Evolutionary conservation across 2,888 invertebrate species (phyloP), one percentile per base, ranked within the genome.

Genomic region (Conus canariensis): DNA sequence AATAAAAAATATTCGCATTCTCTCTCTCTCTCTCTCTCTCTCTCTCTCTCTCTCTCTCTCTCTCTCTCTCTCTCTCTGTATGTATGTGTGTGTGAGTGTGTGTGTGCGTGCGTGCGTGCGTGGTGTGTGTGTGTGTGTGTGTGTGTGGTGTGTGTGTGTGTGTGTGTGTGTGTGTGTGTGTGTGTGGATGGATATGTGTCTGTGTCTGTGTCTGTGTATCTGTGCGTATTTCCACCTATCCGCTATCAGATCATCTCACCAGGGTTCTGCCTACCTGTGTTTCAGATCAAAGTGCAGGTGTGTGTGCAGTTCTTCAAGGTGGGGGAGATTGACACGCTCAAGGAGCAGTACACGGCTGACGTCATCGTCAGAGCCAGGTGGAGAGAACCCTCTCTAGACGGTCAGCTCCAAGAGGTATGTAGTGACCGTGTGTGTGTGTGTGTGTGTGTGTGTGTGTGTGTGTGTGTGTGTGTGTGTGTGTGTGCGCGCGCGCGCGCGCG

Each of bases 321-420:
- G 70, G 96, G 96, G 19, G 96, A 96, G 93, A 96, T 96, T 60
- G 96, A 96, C 92, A 96, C 96, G 5, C 93, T 96, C 25, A 96
- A 96, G 91, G 96, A 96, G 92, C 95, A 96, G 90, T 96, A 95
- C 91, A 95, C 95, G 70, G 96, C 96, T 85, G 96, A 96, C 92
- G 95, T 96, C 74, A 95, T 96, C 60, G 95, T 96, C 22, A 95
- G 96, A 92, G 96, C 96, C 60, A 96, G 95, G 93, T 96, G 96
- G 96, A 93, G 96, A 90, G 96, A 96, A 92, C 96, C 96, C 14
- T 92, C 94, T 8, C 92, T 96, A 60, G 96, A 96, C 90, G 95
- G 95, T 10, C 94, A 95, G 90, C 92, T 94, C 16, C 92, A 93
- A 77, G 92, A 93, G 91, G 94, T 94, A 91, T 9, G 80, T 45